Evolutionary conservation across 2,113 vertebrate species (phyloP).

Genomic region (Toxostoma redivivum): DNA sequence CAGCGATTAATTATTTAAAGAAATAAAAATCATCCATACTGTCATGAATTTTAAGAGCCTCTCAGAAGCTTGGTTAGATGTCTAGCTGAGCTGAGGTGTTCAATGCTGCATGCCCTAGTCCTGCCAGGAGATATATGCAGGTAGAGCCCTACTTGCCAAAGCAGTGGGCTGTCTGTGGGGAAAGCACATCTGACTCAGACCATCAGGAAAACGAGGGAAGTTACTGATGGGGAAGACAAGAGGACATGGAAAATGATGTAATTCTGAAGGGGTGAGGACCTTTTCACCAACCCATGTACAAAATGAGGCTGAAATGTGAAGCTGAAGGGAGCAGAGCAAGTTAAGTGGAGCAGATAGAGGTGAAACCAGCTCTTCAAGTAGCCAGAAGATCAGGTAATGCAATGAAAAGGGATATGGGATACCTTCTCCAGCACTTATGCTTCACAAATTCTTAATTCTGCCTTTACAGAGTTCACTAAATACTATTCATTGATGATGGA

Average conservation of each 20-base stretch:
- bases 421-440: not conserved
- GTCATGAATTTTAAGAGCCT: not conserved
- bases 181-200: not conserved
- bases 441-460: not conserved
- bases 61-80: not conserved
- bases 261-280: not conserved
- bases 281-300: not conserved
- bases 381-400: not conserved
- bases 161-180: not conserved
- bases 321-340: not conserved
- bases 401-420: not conserved
- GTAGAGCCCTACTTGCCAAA: not conserved
- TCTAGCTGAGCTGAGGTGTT: not conserved
- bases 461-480: not conserved
- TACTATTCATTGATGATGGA: not conserved
- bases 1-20: not conserved
- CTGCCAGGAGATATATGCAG: not conserved
- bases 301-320: not conserved
- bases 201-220: fast-evolving
- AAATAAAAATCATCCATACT: not conserved
- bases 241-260: fast-evolving
- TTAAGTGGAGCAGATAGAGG: not conserved
- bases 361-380: not conserved
- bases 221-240: not conserved
- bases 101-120: not conserved